Conservation (phyloP, 2,888 invertebrate species). For the Thalpophila matura region DNA sequence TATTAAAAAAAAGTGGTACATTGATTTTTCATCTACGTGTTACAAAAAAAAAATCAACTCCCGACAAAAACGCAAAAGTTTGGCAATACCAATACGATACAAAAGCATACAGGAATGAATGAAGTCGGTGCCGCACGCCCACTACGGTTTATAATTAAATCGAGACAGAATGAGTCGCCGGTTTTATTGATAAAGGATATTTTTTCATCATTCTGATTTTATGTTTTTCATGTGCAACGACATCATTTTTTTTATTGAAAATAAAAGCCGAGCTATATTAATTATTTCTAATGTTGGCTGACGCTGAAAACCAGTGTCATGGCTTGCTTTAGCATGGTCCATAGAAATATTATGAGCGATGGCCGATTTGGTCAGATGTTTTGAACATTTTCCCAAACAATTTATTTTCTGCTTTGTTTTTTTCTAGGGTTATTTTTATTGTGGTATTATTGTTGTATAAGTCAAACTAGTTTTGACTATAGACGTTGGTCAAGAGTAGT, state of each 20-base stretch:
- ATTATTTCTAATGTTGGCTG: no score
- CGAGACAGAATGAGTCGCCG: conserved; percentile 35
- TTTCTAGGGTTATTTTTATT: no score
- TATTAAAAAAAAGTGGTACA: conserved; percentile 9
- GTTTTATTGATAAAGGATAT: conserved; percentile 35
- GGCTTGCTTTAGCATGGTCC: no score
- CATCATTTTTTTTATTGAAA: neutral
- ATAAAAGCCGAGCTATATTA: no score
- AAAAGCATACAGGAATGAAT: conserved; percentile 48
- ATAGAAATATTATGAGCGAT: no score
- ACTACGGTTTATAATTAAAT: conserved; percentile 62
- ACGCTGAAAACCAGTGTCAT: no score
- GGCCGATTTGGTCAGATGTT: no score
- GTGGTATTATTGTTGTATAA: no score
- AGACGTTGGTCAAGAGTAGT: no score
- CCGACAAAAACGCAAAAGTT: conserved; percentile 6
- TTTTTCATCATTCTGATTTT: conserved; percentile 35
- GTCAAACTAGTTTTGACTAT: no score
- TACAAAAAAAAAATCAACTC: conserved; percentile 20
- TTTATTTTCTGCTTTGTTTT: no score
- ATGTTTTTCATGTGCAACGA: neutral
- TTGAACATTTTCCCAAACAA: no score
- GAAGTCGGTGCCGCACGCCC: conserved; percentile 32
- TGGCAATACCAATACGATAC: conserved; percentile 35
- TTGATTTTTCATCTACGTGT: neutral